Evolutionary conservation across 2,888 invertebrate species (phyloP), one percentile per base, ranked within the genome.

Genomic region (Alloscopus bannaensis): DNA sequence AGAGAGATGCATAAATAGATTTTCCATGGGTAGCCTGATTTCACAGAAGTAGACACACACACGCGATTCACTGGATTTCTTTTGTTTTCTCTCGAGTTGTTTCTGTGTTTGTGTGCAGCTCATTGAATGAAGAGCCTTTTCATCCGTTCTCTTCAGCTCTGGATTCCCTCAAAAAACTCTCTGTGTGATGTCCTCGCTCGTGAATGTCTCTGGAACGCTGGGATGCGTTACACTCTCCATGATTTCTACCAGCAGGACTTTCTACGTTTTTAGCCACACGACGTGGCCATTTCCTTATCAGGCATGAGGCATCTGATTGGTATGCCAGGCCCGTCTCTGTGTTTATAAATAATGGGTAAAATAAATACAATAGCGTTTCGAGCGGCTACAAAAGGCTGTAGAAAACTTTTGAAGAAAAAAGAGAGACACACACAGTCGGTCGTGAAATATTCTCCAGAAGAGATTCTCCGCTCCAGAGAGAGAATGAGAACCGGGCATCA

Each of bases 311-410:
- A 31, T 68, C 50, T 70, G 70, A 77, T 77, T 70, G 77, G 77
- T 70, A 77, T 77, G 77, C 77, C 31, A 62, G 26, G 42, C 26
- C 42, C 60, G 57, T 60, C 40, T 16, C 29, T 8, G 31, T 55
- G 62, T 70, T 77, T 77, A 77, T 77, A 77, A 77, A 69, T 69
- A 77, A 77, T 77, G 57, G 69, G 28, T 60, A 77, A 62, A 70
- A 64, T 64, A 77, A 70, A 77, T 62, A 77, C 60, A 76, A 75
- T 42, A 47, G 52, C 57, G 55, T 55, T 50, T 50, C 26, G 42
- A 68, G 16, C 8, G 47, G 40, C 22, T 18, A n/a, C 18, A 47
- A 47, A 50, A 50, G 55, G n/a, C 28, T 24, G 24, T 55, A 28
- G 11, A 55, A 55, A 55, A 22, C 4, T 50, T 42, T 3, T 18